Conservation (phyloP, 2,888 invertebrate species). For the Drosophila putrida region DNA sequence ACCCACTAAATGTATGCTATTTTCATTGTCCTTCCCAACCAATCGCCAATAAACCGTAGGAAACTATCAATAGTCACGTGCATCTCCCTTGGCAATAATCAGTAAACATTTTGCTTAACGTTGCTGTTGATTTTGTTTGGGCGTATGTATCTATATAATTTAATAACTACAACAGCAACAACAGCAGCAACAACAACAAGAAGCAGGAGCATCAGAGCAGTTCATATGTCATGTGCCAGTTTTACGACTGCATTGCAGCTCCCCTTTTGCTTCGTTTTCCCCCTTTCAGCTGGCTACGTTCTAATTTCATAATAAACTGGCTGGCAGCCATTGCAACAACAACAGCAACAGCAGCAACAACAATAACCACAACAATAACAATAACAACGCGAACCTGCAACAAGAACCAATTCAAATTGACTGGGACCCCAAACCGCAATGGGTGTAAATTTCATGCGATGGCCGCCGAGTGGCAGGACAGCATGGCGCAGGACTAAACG, state of each 20-base stretch:
- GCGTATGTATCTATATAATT: constrained; percentile 59
- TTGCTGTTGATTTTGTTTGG: constrained; percentile 36
- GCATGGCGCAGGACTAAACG: not conserved
- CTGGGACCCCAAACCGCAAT: constrained; percentile 69
- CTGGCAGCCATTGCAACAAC: constrained; percentile 59
- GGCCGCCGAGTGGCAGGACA: constrained; percentile 27
- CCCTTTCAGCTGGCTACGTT: constrained; percentile 54
- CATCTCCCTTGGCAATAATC: constrained; percentile 76
- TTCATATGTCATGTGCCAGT: constrained; percentile 78
- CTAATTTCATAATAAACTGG: constrained; percentile 83
- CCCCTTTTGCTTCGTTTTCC: constrained; percentile 5
- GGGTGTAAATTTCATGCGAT: constrained; percentile 76
- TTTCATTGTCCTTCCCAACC: not conserved
- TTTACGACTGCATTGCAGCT: constrained; percentile 72
- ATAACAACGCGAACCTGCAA: constrained; percentile 45
- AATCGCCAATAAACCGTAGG: constrained; percentile 8
- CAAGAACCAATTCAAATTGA: constrained; percentile 65
- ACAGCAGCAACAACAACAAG: constrained; percentile 15
- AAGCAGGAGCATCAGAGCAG: constrained; percentile 34
- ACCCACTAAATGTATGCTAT: not conserved
- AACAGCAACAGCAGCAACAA: constrained; percentile 29
- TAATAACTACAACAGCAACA: constrained; percentile 62
- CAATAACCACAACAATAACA: constrained; percentile 21
- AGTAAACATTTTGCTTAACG: constrained; percentile 43
- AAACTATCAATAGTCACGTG: constrained; percentile 38